Percentiles rank a stretch among this genome's conserved stretches.
These are phyloP conservation scores for Salminus brasiliensis DNA, from an alignment of 2,113 vertebrate species.

Conservation along the genomic window DNA sequence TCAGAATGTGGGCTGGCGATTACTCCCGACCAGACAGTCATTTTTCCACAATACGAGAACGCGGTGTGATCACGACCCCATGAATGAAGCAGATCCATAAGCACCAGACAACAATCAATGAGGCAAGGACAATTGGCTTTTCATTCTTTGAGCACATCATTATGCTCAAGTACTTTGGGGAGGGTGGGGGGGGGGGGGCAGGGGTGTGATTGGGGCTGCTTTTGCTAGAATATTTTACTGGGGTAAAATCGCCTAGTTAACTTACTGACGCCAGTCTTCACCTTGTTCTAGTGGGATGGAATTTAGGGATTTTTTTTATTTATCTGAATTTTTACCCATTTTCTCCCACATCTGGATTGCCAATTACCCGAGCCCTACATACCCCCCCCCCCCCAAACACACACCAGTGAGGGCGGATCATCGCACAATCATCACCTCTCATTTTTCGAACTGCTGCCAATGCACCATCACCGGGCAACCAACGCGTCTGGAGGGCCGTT, in stretches of 20 bases:
- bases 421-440: too few relatives aligned
- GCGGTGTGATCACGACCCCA: background rate
- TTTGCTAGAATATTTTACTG: background rate
- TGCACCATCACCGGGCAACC: too few relatives aligned
- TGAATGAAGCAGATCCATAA: background rate
- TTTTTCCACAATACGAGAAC: background rate
- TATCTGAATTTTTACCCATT: too few relatives aligned
- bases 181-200: background rate
- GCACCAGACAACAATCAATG: background rate
- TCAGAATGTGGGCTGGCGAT: too few relatives aligned
- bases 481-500: too few relatives aligned
- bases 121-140: background rate
- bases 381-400: too few relatives aligned
- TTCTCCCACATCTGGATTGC: too few relatives aligned
- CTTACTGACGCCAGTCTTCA: background rate
- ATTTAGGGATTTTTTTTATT: background rate
- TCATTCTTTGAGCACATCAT: background rate
- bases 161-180: background rate
- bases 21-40: too few relatives aligned
- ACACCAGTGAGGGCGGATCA: too few relatives aligned
- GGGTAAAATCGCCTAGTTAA: background rate
- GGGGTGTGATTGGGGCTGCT: too few relatives aligned
- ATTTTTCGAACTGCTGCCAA: too few relatives aligned
- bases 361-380: too few relatives aligned
- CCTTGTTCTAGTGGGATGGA: background rate